Conservation (phyloP, 2,113 vertebrate genomes). For the Ancistrus triradiatus region DNA sequence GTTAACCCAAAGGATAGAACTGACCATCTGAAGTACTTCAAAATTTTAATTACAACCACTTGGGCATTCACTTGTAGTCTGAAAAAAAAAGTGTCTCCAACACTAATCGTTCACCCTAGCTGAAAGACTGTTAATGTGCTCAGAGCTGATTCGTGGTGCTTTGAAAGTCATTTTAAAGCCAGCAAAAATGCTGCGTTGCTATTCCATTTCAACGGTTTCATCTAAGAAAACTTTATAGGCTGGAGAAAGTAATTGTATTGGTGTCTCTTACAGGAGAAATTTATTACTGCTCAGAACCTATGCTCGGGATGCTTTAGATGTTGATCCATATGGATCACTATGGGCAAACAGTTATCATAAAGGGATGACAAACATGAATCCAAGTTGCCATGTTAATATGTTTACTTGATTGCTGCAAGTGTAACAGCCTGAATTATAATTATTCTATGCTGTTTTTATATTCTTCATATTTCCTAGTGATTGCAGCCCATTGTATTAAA, state of each 20-base stretch:
- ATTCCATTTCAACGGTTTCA: too few species aligned
- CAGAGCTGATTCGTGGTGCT: conserved; percentile 8
- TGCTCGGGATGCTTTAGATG: too few species aligned
- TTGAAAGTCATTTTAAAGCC: conserved; percentile 4
- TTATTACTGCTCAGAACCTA: too few species aligned
- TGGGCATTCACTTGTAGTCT: too few species aligned
- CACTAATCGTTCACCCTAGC: background rate
- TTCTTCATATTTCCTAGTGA: too few species aligned
- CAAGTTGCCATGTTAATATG: background rate
- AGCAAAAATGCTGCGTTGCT: background rate
- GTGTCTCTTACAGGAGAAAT: background rate
- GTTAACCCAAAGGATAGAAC: too few species aligned
- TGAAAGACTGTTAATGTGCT: background rate
- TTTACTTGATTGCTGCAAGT: background rate
- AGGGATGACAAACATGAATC: background rate
- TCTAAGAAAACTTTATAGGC: too few species aligned
- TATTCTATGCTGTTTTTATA: background rate
- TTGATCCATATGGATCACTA: too few species aligned
- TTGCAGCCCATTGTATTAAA: background rate
- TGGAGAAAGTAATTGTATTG: background rate
- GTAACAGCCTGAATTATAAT: background rate
- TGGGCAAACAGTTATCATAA: too few species aligned
- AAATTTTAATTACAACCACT: too few species aligned
- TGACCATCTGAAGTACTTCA: too few species aligned
- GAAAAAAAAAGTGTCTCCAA: too few species aligned